A percentile compares a stretch with the other conserved stretches of the same genome.
Conservation (phyloP, 2,113 vertebrate species). For the Prunella himalayana region DNA sequence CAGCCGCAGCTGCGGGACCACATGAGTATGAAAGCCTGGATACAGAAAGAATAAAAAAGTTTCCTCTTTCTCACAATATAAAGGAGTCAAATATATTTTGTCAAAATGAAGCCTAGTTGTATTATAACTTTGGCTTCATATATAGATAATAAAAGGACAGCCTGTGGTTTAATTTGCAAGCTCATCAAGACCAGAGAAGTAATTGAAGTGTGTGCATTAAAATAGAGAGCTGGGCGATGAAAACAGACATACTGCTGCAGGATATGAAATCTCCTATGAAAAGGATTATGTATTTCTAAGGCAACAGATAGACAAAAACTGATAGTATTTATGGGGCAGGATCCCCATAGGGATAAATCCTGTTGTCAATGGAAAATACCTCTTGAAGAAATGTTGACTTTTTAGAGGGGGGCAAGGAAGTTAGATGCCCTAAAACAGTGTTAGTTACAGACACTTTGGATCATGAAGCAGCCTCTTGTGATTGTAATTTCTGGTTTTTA, state of each 20-base stretch:
- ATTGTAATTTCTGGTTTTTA: background rate
- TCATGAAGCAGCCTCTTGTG: background rate
- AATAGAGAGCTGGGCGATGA: background rate
- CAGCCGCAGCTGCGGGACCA: background rate
- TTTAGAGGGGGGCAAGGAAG: fast-evolving
- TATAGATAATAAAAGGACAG: background rate
- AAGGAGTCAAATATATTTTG: background rate
- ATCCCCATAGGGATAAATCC: background rate
- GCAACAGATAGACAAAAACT: background rate
- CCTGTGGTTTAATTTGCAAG: background rate
- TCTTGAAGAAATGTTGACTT: background rate
- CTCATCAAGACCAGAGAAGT: background rate
- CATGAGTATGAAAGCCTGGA: background rate
- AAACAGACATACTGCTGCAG: background rate
- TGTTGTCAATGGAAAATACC: background rate
- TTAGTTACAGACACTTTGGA: background rate
- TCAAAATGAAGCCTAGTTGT: background rate
- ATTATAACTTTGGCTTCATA: background rate
- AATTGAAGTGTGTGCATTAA: background rate
- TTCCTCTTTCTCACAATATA: background rate
- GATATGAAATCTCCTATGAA: background rate
- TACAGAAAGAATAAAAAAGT: background rate
- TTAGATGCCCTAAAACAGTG: background rate
- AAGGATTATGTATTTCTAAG: background rate
- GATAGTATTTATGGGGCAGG: background rate